Base-by-base conservation (phyloP, 2,888 invertebrate species). In the Megaustenia siamemsis region DNA sequence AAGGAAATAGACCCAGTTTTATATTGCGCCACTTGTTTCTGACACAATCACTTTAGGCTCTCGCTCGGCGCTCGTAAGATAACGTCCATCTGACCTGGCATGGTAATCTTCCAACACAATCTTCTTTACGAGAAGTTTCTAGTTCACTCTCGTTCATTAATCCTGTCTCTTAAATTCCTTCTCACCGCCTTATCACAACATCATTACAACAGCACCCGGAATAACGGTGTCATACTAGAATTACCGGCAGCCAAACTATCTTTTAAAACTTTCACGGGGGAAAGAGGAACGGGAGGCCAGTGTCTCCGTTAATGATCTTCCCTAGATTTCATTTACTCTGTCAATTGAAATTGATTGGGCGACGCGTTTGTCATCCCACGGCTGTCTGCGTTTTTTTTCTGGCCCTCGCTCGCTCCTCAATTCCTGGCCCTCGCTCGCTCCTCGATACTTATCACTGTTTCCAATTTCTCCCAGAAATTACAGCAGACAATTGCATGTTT, bases 401-500 rank as follows among this genome's bases (percentile, higher is more conserved):
- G n/a, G n/a, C n/a, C n/a, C n/a, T n/a, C n/a, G n/a, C n/a, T n/a
- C n/a, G n/a, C n/a, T n/a, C n/a, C n/a, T n/a, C n/a, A n/a, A n/a
- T 71, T 71, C 68, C 69, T 28, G 24, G 53, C 82, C 63, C 83
- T 66, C 43, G 53, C 71, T 68, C 10, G 60, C 63, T 38, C 68
- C 43, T 35, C 76, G 75, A 82, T 83, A 77, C 83, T 78, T 84
- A 73, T 78, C 83, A 71, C 69, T 66, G 69, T 84, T 84, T 84
- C 83, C 83, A 83, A 83, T 83, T 83, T 83, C 83, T 83, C 77
- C 38, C 60, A 53, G 78, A 84, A 78, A 84, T 84, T 68, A 60
- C 83, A 63, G 49, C 68, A 49, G 66, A 63, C 75, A 82, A 82
- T 82, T 82, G 82, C 76, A 75, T 76, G 76, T 82, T 75, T 63